Conservation (phyloP, 2,888 invertebrate genomes). For the Apamea epomidion region DNA sequence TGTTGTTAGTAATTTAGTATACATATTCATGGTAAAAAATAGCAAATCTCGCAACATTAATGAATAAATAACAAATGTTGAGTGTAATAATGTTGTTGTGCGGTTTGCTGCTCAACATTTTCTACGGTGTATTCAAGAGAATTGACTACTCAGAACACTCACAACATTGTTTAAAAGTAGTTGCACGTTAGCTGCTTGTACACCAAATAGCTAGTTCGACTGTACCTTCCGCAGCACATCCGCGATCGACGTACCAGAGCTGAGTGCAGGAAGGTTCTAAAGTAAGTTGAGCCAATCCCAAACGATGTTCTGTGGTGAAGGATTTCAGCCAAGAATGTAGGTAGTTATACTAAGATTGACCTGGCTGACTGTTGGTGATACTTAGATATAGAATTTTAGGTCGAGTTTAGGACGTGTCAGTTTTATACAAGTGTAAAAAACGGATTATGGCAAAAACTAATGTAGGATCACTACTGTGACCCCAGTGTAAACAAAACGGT, state of each 20-base stretch:
- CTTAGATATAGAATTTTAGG: background rate
- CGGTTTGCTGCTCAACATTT: background rate
- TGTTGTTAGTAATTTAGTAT: background rate
- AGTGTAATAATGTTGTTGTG: background rate
- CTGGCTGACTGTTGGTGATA: background rate
- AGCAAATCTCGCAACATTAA: no score
- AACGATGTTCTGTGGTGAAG: slow-evolving; percentile 73
- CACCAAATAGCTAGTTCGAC: background rate
- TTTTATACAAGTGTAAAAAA: background rate
- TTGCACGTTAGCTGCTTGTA: background rate
- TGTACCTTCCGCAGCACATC: slow-evolving; percentile 39
- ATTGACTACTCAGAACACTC: background rate
- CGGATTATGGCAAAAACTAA: no score
- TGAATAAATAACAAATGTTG: no score
- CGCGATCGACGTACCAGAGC: slow-evolving; percentile 66
- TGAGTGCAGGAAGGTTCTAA: slow-evolving; percentile 81
- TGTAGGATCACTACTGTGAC: no score
- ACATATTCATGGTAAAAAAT: background rate
- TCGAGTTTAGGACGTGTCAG: background rate
- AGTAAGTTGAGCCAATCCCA: slow-evolving; percentile 80
- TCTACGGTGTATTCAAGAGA: background rate
- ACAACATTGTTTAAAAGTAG: background rate
- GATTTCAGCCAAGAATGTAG: slow-evolving; percentile 64
- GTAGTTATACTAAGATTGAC: slow-evolving; percentile 3
- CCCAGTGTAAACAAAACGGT: no score